These are phyloP conservation scores for Hafferia zeledoni DNA, from an alignment of 2,797 vertebrate species.

Conservation along the genomic window DNA sequence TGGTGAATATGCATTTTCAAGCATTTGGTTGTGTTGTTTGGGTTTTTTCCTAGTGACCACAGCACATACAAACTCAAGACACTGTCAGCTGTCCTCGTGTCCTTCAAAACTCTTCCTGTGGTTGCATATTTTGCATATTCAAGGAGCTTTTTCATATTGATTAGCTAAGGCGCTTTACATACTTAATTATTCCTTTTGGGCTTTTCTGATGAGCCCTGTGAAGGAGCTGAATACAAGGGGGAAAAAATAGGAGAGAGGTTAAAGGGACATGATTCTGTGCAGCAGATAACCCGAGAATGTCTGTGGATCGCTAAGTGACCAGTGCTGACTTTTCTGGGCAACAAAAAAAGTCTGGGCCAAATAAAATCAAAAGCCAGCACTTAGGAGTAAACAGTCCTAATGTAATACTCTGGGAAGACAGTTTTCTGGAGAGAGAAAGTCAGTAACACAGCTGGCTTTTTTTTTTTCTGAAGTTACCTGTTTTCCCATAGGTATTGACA, in stretches of 20 bases:
- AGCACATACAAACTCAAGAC: background rate
- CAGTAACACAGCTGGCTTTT: background rate
- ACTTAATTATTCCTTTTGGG: background rate
- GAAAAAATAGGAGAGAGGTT: background rate
- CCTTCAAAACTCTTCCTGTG: background rate
- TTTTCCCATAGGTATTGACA: background rate
- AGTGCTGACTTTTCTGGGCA: background rate
- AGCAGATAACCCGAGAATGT: background rate
- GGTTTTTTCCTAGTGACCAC: background rate
- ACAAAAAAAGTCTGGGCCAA: background rate
- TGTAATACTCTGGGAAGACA: background rate
- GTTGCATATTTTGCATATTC: background rate
- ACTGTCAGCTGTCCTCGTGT: background rate
- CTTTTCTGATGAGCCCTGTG: background rate
- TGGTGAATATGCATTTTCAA: background rate
- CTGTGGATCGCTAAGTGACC: background rate
- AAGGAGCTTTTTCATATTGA: background rate
- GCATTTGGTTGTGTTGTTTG: rapidly evolving
- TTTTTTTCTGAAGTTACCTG: background rate
- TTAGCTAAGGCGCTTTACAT: background rate
- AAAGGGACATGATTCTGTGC: background rate
- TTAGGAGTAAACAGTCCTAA: background rate
- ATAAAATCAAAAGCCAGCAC: background rate
- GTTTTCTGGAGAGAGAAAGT: background rate
- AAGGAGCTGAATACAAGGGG: background rate